Evolutionary conservation across 2,888 invertebrate genomes (phyloP), one percentile per base, ranked within the genome.

Genomic region (Clitarchus hookeri): DNA sequence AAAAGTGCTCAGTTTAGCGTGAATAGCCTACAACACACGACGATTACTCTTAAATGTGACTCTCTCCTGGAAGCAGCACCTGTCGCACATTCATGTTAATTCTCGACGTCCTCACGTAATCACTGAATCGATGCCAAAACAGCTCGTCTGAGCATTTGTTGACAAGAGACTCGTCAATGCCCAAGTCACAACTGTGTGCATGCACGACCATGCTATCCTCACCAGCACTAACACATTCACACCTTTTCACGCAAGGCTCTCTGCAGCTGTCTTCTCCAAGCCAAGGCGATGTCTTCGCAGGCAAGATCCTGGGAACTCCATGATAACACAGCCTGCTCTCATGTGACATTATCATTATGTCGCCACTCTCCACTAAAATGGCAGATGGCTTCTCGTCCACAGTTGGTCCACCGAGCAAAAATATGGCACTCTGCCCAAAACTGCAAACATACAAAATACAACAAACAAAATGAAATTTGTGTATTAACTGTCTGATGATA

Each of bases 11-110:
- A n/a, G n/a, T n/a, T n/a, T n/a, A n/a, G n/a, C n/a, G n/a, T n/a
- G n/a, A n/a, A 26, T 65, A 23, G 19, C 65, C 65, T 23, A 13
- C 6, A 65, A 13, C n/a, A 8, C 23, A 23, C 13, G 44, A 27
- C 11, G 82, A 82, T 23, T 25, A 0, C 82, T 12, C 19, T 12
- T 36, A 27, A 23, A 82, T 19, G 23, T 27, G 44, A 86, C 88
- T 91, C 89, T 95, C 94, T 87, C 93, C 94, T 89, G 92, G 91
- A 91, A 93, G 93, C 89, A 97, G 92, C 65, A 99, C 98, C 92
- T 99, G 98, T 90, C 99, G 93, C 12, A 98, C 95, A 93, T 98
- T 99, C 88, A 99, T 94, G 92, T 99, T 99, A 86, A 99, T 97
- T 90, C 99, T 94, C 54, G 96, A 96, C 89, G 93, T 93, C 85